phyloP scores from a whole-genome alignment of 1,140 invertebrate genomes.

The Aphelinus certus region DNA sequence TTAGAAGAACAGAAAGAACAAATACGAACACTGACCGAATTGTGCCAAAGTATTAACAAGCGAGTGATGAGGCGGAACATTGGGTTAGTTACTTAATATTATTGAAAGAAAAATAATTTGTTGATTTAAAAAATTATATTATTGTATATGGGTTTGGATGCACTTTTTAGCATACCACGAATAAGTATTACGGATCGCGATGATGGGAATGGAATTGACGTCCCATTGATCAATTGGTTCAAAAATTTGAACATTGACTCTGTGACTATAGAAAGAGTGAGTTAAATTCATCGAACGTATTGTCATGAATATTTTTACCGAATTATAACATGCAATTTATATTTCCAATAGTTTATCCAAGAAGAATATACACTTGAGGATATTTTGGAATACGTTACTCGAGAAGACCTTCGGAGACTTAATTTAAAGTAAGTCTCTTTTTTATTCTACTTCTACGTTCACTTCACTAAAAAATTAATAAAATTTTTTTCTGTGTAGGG shows the following conservation, averaged over 20 bases:
- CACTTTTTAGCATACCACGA: slow-evolving; percentile 46
- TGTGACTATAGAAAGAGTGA: slow-evolving; percentile 68
- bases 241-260: slow-evolving; percentile 69
- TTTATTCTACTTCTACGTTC: background rate
- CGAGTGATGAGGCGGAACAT: slow-evolving; percentile 50
- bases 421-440: slow-evolving; percentile 71
- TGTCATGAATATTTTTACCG: slow-evolving; percentile 30
- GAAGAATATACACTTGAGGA: slow-evolving; percentile 85
- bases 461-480: background rate
- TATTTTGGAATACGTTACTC: slow-evolving; percentile 76
- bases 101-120: background rate
- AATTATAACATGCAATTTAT: slow-evolving; percentile 48
- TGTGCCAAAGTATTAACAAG: slow-evolving; percentile 60
- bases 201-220: slow-evolving; percentile 53
- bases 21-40: slow-evolving; percentile 63
- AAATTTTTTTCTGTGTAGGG: slow-evolving; percentile 57
- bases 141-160: background rate
- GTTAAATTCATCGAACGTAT: slow-evolving; percentile 23
- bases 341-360: slow-evolving; percentile 70
- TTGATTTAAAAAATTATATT: background rate
- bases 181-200: slow-evolving; percentile 54
- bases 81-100: slow-evolving; percentile 44
- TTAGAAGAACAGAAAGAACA: slow-evolving; percentile 77
- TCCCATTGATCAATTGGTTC: slow-evolving; percentile 69
- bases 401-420: slow-evolving; percentile 80